Percentiles rank a stretch among this genome's conserved stretches.
phyloP scores from a whole-genome alignment of 2,113 vertebrate genomes.

The Cebus imitator region DNA sequence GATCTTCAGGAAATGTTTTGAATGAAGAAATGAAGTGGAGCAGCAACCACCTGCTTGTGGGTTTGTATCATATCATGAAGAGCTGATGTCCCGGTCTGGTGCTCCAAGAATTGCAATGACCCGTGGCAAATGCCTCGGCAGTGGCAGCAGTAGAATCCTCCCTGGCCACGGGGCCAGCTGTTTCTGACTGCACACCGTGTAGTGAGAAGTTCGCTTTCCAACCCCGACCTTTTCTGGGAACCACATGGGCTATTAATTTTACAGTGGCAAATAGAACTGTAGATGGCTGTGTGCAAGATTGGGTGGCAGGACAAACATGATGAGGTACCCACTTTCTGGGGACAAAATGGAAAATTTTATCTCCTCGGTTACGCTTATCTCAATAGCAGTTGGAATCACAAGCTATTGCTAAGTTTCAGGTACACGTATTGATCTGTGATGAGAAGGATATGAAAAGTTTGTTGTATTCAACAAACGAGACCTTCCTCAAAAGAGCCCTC shows the following conservation, averaged over 20 bases:
- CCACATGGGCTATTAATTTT: slow-evolving; percentile 39
- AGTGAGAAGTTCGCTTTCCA: neutral
- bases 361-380: neutral
- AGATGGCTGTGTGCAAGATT: neutral
- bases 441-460: neutral
- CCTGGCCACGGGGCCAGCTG: neutral
- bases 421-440: neutral
- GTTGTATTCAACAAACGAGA: neutral
- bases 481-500: neutral
- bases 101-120: neutral
- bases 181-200: neutral
- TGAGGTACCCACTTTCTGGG: neutral
- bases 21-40: slow-evolving; percentile 24
- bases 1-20: slow-evolving; percentile 17
- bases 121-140: neutral
- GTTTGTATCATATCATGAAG: neutral
- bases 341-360: neutral
- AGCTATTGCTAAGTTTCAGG: neutral
- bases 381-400: neutral
- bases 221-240: slow-evolving; percentile 13
- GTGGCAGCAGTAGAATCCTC: neutral
- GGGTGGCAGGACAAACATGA: neutral
- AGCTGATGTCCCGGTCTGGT: neutral
- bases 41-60: neutral
- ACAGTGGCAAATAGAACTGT: slow-evolving; percentile 25